Percentiles rank a stretch among this genome's conserved stretches.
These are phyloP conservation scores for Crax fasciolata DNA, from an alignment of 2,797 vertebrate genomes.

Conservation along the genomic window DNA sequence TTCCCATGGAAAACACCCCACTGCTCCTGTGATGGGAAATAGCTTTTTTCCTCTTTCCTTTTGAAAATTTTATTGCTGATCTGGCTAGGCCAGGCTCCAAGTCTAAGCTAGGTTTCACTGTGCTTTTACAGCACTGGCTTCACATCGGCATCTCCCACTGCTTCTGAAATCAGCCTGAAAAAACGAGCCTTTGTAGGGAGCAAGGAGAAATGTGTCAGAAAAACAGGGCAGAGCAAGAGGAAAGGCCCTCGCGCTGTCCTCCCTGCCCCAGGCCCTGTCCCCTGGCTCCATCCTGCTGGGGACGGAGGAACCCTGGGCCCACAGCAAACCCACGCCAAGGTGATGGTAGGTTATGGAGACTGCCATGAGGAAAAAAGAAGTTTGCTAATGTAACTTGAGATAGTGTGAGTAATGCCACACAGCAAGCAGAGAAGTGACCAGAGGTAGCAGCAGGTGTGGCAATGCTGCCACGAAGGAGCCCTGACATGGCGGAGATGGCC, in stretches of 20 bases:
- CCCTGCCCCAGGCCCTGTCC: background rate
- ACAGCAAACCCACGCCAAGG: background rate
- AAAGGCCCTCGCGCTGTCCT: background rate
- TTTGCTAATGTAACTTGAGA: background rate
- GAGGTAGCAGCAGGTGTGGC: constrained; percentile 1
- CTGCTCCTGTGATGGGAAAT: constrained; percentile 75
- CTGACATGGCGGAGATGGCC: fast-evolving
- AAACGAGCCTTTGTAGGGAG: constrained; percentile 58
- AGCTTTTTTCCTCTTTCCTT: constrained; percentile 64
- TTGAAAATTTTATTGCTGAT: constrained; percentile 78
- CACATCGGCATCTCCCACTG: constrained; percentile 55
- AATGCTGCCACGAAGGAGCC: background rate
- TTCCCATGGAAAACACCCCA: constrained; percentile 77
- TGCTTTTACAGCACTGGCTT: constrained; percentile 64
- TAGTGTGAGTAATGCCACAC: background rate
- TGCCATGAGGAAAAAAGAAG: background rate
- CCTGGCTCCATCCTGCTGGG: background rate
- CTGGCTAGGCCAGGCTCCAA: constrained; percentile 70
- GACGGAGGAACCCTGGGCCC: background rate
- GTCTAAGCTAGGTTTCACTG: constrained; percentile 64
- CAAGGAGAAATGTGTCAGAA: constrained; percentile 25
- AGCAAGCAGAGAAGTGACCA: background rate
- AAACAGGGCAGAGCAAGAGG: constrained; percentile 1
- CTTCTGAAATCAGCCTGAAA: constrained; percentile 68
- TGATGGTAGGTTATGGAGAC: background rate